These are phyloP conservation scores for Amblyopsis hoosieri DNA, from an alignment of 2,797 vertebrate genomes.

Conservation along the genomic window DNA sequence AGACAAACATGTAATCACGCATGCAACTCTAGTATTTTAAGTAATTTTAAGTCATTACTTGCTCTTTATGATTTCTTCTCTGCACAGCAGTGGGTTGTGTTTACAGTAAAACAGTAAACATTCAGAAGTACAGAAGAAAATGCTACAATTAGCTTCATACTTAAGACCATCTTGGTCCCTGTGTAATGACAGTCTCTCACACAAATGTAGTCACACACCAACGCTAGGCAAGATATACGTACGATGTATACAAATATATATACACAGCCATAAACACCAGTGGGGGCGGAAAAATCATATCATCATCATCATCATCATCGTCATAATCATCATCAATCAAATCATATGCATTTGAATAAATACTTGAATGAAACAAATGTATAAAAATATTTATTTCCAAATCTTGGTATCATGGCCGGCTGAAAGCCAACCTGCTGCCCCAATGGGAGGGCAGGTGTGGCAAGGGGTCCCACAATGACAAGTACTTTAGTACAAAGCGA, in stretches of 20 bases:
- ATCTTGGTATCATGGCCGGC: too few relatives aligned
- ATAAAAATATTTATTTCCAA: too few relatives aligned
- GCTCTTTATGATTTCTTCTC: slow-evolving; percentile 67
- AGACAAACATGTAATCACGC: slow-evolving; percentile 19
- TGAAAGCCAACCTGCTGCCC: neutral
- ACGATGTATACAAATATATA: slow-evolving; percentile 40
- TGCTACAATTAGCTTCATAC: slow-evolving; percentile 18
- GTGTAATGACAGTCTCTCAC: neutral
- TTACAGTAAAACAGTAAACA: neutral
- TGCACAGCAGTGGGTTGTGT: slow-evolving; percentile 34
- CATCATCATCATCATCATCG: too few relatives aligned
- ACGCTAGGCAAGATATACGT: slow-evolving; percentile 19
- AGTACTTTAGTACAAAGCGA: slow-evolving; percentile 20
- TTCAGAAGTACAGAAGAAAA: slow-evolving; percentile 5
- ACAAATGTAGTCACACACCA: slow-evolving; percentile 2
- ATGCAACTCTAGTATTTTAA: too few relatives aligned
- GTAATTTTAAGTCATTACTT: slow-evolving; percentile 34
- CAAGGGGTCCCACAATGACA: slow-evolving; percentile 15
- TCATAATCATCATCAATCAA: neutral
- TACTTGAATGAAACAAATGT: too few relatives aligned
- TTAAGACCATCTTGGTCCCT: slow-evolving; percentile 1
- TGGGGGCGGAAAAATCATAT: too few relatives aligned
- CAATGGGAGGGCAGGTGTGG: neutral
- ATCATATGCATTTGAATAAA: neutral
- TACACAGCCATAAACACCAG: neutral